Evolutionary conservation across 2,113 vertebrate genomes (phyloP), one percentile per base, ranked within the genome.

Genomic region (Corythornis madagascariensis): DNA sequence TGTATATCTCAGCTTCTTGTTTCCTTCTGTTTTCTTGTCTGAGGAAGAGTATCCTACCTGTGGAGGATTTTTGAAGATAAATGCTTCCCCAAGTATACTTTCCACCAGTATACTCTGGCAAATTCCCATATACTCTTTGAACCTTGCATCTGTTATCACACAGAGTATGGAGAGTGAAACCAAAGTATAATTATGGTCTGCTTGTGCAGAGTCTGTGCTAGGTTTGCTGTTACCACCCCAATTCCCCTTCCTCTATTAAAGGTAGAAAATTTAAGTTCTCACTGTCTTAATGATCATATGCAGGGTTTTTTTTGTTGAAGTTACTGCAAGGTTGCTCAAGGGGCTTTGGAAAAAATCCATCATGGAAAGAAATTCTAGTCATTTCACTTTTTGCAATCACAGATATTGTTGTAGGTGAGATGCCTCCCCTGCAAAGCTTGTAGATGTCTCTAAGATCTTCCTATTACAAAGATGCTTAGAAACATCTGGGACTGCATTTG

Each of bases 311-410:
- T 38, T 47, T 72, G 29, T 13, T 43, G 57, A 72, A 69, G 26
- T n/a, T 87, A 45, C 45, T 0, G 0, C 0, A 0, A 78, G 43
- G 24, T 75, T 87, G 40, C 55, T 83, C 50, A 59, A 61, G 33
- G 35, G 17, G 5, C 31, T 90, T 82, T 87, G 78, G 55, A 91
- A 92, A 89, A 89, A 79, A n/a, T 82, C 50, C 91, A 74, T 7
- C 6, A 20, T 55, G 70, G 33, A 92, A 89, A 66, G 52, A 10
- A 61, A 24, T 82, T 67, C 33, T 83, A 60, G 15, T 89, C 85
- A 28, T 26, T 90, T 82, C 31, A 79, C 35, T 38, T 64, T 45
- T 57, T 78, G 50, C 21, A 48, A 0, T 67, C 48, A 28, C 26
- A 55, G 43, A 10, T 83, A 35, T 0, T 29, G 26, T 28, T 81